Evolutionary conservation across 2,888 invertebrate species (phyloP), one percentile per base, ranked within the genome.

Genomic region (Ernsta delagoae): DNA sequence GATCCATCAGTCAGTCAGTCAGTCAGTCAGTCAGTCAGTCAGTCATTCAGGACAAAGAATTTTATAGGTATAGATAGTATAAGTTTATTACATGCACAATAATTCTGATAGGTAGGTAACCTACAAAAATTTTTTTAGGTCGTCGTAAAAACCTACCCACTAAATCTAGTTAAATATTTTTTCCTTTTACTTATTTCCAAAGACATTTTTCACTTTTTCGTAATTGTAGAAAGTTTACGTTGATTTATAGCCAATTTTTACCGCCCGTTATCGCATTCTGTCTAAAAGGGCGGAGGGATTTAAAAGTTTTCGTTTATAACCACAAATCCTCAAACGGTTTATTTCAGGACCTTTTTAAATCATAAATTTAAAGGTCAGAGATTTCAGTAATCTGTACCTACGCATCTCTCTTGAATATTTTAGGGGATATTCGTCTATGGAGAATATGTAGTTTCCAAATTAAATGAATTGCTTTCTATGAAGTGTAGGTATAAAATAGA

Each of bases 351-450:
- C 59, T 66, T 60, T 50, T 54, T 66, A 60, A 60, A 66, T 54
- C 66, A 54, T 59, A 59, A 65, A 65, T 16, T 65, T 65, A 59
- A 65, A 39, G 12, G 41, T 50, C 39, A 53, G 41, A 59, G 59
- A 65, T 65, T 59, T 53, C 50, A 41, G 59, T 65, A 65, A 59
- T 59, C 59, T 53, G 65, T 65, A 16, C 59, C 45, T 41, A 64
- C 41, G 16, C 16, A 16, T 41, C 66, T 59, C 66, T n/a, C 53
- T 66, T 66, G 53, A 66, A 66, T 60, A 66, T 66, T 66, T 60
- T 66, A 66, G 50, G 12, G n/a, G 16, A 48, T 12, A 6, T 48
- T 48, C 12, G 48, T 16, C 16, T 16, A 16, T 16, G 16, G 16
- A 16, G 16, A 16, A 16, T 16, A 16, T 16, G 16, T 16, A 16